Base-by-base conservation (phyloP, 1,140 invertebrate genomes). In the Ylistrum balloti region DNA sequence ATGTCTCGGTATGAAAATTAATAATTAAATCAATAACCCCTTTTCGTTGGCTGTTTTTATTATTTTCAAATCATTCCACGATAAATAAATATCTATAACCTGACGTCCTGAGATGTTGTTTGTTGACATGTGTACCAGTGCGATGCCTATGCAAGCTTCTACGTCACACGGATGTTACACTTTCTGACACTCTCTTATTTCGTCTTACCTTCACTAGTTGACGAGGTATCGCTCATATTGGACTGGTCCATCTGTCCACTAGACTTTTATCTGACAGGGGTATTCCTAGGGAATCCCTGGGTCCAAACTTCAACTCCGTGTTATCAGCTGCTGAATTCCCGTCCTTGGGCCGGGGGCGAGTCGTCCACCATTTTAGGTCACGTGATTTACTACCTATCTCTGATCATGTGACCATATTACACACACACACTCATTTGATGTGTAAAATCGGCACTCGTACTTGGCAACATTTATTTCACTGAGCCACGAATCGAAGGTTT, bases 191-290 rank as follows among this genome's bases (percentile, higher is more conserved):
- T n/a, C 28, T 74, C 56, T 74, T n/a, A 74, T 74, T 74, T 74
- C 56, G 56, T 74, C 56, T 74, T 74, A 74, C 56, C 56, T 74
- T 74, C 56, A 74, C 56, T 74, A n/a, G 22, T 74, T 74, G 56
- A 74, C 56, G 56, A 74, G n/a, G 56, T 74, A 74, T 74, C 56
- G 56, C 56, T 74, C 56, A 74, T 74, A 74, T 74, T 74, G 56
- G 56, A 74, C 56, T 74, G 56, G 56, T 74, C 56, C 56, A 74
- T 74, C 17, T 22, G 56, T 74, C 56, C 56, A 5, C 22, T 74
- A 28, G 56, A 11, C 1, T 74, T 74, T 28, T 5, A 74, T 74
- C 17, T n/a, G 28, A 28, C 13, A 74, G 56, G 56, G 56, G n/a
- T 74, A n/a, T 74, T 74, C 56, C n/a, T 74, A 3, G 3, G 56